Conservation (phyloP, 2,113 vertebrate genomes). For the Eudorcas thomsonii region DNA sequence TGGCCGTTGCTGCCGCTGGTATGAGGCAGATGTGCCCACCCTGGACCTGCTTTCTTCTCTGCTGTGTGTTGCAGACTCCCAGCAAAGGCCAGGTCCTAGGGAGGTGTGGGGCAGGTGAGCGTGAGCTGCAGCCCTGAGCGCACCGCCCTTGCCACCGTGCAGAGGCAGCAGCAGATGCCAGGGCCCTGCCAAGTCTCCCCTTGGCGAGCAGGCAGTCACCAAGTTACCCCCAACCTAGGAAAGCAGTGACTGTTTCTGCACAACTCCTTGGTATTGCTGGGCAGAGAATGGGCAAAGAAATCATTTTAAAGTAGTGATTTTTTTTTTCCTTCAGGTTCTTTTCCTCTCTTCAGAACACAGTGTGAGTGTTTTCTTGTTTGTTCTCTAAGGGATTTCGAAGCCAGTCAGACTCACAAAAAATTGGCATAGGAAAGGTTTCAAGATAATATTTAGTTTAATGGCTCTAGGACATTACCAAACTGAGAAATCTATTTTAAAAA, state of each 20-base stretch:
- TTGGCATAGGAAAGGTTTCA: background rate
- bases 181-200: background rate
- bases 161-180: background rate
- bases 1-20: slow-evolving; percentile 22
- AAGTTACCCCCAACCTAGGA: too few species aligned
- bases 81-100: background rate
- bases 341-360: background rate
- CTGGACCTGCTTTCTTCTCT: background rate
- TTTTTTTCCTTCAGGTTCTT: background rate
- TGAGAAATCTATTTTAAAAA: background rate
- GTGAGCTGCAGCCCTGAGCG: fast-evolving
- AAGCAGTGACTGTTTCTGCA: background rate
- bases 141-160: fast-evolving
- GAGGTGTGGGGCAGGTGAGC: background rate
- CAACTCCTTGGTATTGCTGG: too few species aligned
- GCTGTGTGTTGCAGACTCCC: background rate
- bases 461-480: background rate
- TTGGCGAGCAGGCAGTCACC: background rate
- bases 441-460: background rate
- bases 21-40: slow-evolving; percentile 24
- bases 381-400: background rate
- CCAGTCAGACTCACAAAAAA: background rate
- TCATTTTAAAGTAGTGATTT: background rate
- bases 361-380: background rate
- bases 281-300: background rate